phyloP scores from a whole-genome alignment of 2,888 invertebrate genomes.

The Stictocephala bisonia region DNA sequence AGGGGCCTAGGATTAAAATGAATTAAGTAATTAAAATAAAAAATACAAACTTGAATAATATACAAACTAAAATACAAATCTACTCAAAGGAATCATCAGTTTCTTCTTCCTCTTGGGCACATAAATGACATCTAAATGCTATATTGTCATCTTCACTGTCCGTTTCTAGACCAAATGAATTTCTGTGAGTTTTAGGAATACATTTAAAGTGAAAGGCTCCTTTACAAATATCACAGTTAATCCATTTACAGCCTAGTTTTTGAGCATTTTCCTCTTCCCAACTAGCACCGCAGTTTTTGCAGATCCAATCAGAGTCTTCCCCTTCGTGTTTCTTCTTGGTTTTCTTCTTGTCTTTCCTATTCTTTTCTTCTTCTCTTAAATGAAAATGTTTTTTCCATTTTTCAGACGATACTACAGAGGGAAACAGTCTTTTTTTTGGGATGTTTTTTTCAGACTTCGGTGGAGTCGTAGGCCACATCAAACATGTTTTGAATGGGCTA shows the following conservation, averaged over 20 bases:
- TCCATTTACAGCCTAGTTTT: neutral
- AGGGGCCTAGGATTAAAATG: too few species aligned
- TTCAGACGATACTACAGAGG: neutral
- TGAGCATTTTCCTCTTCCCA: neutral
- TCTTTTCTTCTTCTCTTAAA: neutral
- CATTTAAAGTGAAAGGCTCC: neutral
- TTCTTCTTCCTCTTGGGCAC: too few species aligned
- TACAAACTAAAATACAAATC: too few species aligned
- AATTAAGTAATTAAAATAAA: too few species aligned
- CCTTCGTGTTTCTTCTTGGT: neutral
- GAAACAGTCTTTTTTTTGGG: neutral
- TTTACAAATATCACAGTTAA: neutral
- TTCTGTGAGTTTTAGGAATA: neutral
- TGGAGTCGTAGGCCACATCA: neutral
- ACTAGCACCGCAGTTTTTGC: neutral
- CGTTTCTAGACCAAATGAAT: neutral
- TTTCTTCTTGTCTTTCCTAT: neutral
- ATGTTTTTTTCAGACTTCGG: neutral
- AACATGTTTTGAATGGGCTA: neutral
- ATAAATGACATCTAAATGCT: neutral
- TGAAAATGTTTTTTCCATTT: conserved; percentile 4
- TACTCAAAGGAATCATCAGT: too few species aligned
- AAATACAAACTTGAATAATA: too few species aligned
- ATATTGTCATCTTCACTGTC: neutral
- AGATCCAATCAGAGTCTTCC: neutral